These are phyloP conservation scores for Argyresthia goedartella DNA, from an alignment of 2,888 invertebrate genomes.

Conservation along the genomic window DNA sequence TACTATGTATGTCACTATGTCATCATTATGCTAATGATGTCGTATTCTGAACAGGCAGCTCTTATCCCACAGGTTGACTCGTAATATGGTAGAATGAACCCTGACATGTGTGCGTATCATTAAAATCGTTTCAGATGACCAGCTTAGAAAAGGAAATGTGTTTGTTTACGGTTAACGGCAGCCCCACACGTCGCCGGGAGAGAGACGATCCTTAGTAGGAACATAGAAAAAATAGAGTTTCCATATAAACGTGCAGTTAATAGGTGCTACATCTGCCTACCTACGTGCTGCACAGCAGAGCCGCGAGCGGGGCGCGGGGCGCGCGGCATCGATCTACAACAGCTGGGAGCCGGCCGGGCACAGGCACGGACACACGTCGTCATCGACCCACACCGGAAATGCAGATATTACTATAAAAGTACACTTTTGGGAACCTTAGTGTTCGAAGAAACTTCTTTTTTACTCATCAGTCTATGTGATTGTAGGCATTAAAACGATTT, in stretches of 20 bases:
- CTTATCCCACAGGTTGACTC: too few relatives aligned
- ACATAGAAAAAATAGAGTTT: not conserved
- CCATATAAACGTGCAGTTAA: not conserved
- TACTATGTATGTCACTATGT: too few relatives aligned
- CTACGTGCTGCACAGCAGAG: constrained; percentile 6
- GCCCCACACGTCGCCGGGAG: too few relatives aligned
- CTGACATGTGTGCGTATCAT: too few relatives aligned
- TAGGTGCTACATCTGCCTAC: not conserved
- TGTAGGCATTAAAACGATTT: not conserved
- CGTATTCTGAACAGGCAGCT: too few relatives aligned
- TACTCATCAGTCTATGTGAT: not conserved
- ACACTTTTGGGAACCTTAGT: not conserved
- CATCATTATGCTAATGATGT: too few relatives aligned
- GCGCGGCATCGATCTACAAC: constrained; percentile 16
- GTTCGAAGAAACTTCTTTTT: not conserved
- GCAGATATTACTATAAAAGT: not conserved
- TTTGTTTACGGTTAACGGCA: too few relatives aligned
- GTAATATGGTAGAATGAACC: too few relatives aligned
- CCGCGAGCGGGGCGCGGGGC: constrained; percentile 6
- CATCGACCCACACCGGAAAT: not conserved
- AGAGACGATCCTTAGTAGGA: too few relatives aligned
- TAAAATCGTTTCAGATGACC: too few relatives aligned
- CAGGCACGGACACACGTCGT: not conserved
- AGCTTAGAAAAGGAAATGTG: too few relatives aligned
- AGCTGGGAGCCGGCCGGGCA: constrained; percentile 14